Evolutionary conservation across 2,888 invertebrate genomes (phyloP).

Genomic region (Eulithis testata): DNA sequence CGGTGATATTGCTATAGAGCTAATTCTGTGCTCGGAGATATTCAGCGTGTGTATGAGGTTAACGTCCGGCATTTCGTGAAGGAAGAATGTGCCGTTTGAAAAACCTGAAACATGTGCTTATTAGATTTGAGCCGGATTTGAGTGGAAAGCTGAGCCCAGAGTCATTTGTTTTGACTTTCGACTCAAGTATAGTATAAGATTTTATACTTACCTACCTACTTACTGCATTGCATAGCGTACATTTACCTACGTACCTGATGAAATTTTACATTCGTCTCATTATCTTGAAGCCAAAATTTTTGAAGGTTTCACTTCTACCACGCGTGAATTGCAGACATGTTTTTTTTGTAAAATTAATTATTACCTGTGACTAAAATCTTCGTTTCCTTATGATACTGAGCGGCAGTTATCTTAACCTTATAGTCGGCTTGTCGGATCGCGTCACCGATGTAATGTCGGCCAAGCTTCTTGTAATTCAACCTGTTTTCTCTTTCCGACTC

Average conservation of each 20-base stretch:
- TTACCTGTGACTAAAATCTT: conserved; percentile 91
- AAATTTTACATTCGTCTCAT: no score
- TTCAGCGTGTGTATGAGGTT: conserved; percentile 95
- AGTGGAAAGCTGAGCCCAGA: no score
- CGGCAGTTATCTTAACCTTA: conserved; percentile 89
- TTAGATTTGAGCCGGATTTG: no score
- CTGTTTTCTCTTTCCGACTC: conserved; percentile 61
- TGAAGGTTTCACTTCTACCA: no score
- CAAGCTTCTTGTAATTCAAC: conserved; percentile 88
- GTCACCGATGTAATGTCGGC: conserved; percentile 90
- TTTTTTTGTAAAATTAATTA: no score
- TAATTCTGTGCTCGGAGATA: conserved; percentile 93
- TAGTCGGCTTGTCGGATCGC: conserved; percentile 86
- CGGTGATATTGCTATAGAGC: conserved; percentile 91
- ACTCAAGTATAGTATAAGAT: no score
- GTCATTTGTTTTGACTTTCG: no score
- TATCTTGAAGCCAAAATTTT: no score
- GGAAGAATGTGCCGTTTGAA: conserved; percentile 94
- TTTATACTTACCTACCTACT: no score
- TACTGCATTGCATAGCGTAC: no score
- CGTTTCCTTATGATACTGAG: conserved; percentile 91
- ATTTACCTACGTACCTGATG: no score
- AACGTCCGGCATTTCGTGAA: conserved; percentile 97
- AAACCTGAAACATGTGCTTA: conserved; percentile 85
- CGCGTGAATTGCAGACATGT: no score